phyloP scores from a whole-genome alignment of 2,113 vertebrate genomes.

The Planiliza haematocheilus region DNA sequence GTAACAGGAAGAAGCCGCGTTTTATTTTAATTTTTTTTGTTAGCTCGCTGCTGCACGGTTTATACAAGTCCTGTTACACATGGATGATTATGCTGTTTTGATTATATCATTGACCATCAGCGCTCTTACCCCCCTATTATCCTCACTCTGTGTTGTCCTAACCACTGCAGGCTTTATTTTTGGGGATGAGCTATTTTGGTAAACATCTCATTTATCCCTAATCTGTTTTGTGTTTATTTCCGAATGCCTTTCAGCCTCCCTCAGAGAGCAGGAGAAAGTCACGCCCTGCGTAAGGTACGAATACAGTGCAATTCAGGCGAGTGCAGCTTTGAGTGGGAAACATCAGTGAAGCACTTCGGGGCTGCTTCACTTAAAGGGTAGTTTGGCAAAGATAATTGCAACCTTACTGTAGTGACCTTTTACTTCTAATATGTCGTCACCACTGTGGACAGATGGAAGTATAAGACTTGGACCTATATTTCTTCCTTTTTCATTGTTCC shows the following conservation, averaged over 20 bases:
- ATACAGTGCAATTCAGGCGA: slow-evolving; percentile 2
- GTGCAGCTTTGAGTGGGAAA: slow-evolving; percentile 2
- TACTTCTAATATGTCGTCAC: slow-evolving; percentile 11
- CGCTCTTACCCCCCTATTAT: neutral
- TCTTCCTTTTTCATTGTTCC: too few relatives aligned
- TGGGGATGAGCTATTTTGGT: neutral
- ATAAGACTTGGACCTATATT: neutral
- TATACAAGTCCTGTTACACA: slow-evolving; percentile 1
- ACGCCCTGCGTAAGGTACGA: neutral
- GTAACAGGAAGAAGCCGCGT: slow-evolving; percentile 1
- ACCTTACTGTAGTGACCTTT: neutral
- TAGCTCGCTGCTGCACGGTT: neutral
- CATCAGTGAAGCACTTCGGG: slow-evolving; percentile 12
- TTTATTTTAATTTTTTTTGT: slow-evolving; percentile 5
- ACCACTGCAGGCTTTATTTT: neutral
- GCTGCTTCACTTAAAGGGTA: slow-evolving; percentile 7
- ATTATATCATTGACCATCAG: neutral
- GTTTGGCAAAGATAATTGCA: slow-evolving; percentile 23
- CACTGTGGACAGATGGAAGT: neutral
- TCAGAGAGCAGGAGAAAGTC: slow-evolving; percentile 4
- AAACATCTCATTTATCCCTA: slow-evolving; percentile 1
- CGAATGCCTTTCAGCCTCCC: slow-evolving; percentile 5
- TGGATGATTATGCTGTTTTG: neutral
- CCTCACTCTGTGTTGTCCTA: neutral
- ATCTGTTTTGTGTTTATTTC: slow-evolving; percentile 8